Evolutionary conservation across 2,113 vertebrate genomes (phyloP).

Genomic region (Sander vitreus): DNA sequence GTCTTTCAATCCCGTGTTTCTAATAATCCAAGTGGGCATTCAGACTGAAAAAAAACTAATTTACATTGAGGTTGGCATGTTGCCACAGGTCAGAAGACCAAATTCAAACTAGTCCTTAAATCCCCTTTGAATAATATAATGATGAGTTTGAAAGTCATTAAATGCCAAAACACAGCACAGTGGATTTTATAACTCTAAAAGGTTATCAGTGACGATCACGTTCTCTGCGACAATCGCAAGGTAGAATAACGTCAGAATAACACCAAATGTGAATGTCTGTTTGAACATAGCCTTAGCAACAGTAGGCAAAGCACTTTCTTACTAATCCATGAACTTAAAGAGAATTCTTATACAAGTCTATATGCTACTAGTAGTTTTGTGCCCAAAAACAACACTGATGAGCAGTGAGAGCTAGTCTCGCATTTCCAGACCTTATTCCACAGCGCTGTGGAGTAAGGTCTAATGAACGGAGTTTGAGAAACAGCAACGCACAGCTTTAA

Average conservation of each 20-base stretch:
- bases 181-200: background rate
- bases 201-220: background rate
- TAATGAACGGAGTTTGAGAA: no score
- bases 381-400: background rate
- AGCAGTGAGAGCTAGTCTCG: background rate
- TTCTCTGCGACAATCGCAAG: background rate
- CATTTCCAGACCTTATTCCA: no score
- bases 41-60: background rate
- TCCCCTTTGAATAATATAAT: no score
- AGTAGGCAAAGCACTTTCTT: no score
- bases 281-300: no score
- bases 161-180: background rate
- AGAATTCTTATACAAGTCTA: background rate
- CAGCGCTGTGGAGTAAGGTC: no score
- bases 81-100: background rate
- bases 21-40: background rate
- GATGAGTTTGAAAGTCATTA: background rate
- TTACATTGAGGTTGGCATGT: background rate
- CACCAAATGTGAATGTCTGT: no score
- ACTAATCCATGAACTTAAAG: background rate
- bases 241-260: no score
- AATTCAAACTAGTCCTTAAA: background rate
- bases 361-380: no score
- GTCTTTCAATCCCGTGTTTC: background rate
- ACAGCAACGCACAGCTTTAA: background rate